Evolutionary conservation across 2,888 invertebrate genomes (phyloP).

Genomic region (Perithous albicinctus): DNA sequence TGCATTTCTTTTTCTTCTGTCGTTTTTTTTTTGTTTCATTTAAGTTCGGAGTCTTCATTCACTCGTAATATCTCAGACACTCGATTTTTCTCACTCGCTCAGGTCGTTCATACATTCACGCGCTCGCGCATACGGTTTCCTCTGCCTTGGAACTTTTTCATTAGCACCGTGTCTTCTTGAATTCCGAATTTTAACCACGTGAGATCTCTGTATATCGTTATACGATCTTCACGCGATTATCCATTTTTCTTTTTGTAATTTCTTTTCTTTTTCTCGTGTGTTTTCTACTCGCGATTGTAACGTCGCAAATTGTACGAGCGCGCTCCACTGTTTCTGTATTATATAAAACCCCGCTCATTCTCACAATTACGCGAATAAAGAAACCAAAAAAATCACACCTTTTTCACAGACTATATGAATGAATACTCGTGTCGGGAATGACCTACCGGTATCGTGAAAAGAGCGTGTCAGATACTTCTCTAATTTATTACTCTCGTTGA

Average conservation of each 20-base stretch:
- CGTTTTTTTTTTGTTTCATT: neutral
- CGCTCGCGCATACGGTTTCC: conserved; percentile 65
- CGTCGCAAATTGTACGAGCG: conserved; percentile 51
- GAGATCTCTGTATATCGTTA: conserved; percentile 36
- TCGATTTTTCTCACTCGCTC: conserved; percentile 56
- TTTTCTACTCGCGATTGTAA: conserved; percentile 28
- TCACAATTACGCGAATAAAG: conserved; percentile 52
- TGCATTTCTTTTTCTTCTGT: conserved; percentile 1
- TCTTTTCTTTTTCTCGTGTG: conserved; percentile 32
- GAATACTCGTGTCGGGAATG: conserved; percentile 66
- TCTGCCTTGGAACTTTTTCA: conserved; percentile 78
- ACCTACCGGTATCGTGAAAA: conserved; percentile 55
- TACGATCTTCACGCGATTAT: conserved; percentile 25
- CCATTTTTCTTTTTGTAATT: conserved; percentile 30
- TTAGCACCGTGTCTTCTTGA: conserved; percentile 81
- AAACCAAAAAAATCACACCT: conserved; percentile 15
- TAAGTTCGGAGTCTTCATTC: conserved; percentile 50
- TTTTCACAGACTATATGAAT: conserved; percentile 45
- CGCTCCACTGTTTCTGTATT: conserved; percentile 58
- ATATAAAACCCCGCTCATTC: conserved; percentile 38
- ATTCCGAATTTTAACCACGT: conserved; percentile 52
- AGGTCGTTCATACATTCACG: conserved; percentile 64
- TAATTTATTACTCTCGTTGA: neutral
- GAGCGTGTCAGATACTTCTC: conserved; percentile 44
- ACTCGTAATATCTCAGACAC: conserved; percentile 62